A percentile compares a stretch with the other conserved stretches of the same genome.
Evolutionary conservation across 2,797 vertebrate species (phyloP).

Genomic region (Coendou prehensilis): DNA sequence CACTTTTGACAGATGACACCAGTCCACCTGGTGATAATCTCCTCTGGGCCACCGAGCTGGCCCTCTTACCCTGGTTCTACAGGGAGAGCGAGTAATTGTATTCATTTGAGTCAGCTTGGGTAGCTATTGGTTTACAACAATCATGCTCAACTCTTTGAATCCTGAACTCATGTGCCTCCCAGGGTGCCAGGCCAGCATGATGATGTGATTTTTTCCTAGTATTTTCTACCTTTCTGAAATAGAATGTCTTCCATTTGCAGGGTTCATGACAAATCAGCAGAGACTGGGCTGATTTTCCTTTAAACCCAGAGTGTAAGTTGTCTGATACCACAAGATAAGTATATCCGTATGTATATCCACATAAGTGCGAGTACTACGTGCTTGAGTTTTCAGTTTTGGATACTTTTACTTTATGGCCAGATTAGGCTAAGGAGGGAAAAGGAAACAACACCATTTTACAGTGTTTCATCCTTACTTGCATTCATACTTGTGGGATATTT

Average conservation of each 20-base stretch:
- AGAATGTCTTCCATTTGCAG: background rate
- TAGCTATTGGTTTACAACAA: background rate
- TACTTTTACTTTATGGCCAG: slow-evolving; percentile 82
- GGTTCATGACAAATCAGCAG: background rate
- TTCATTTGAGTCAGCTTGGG: background rate
- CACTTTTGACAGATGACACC: background rate
- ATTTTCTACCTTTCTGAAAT: slow-evolving; percentile 11
- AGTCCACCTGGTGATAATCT: background rate
- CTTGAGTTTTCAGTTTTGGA: slow-evolving; percentile 79
- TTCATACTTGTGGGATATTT: slow-evolving; percentile 41
- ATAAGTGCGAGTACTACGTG: slow-evolving; percentile 73
- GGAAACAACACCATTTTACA: slow-evolving; percentile 82
- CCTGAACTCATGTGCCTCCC: background rate
- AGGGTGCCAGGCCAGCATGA: background rate
- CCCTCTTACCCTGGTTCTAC: background rate
- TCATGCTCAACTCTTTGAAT: background rate
- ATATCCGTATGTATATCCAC: background rate
- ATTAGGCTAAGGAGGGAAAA: slow-evolving; percentile 78
- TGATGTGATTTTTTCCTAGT: background rate
- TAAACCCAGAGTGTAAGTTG: background rate
- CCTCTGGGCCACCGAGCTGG: too few relatives aligned
- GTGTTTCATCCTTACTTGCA: slow-evolving; percentile 71
- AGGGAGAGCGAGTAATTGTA: background rate
- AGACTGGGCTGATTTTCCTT: background rate
- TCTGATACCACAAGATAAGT: background rate